phyloP scores from a whole-genome alignment of 2,113 vertebrate species.

The Hepsetus odoe region DNA sequence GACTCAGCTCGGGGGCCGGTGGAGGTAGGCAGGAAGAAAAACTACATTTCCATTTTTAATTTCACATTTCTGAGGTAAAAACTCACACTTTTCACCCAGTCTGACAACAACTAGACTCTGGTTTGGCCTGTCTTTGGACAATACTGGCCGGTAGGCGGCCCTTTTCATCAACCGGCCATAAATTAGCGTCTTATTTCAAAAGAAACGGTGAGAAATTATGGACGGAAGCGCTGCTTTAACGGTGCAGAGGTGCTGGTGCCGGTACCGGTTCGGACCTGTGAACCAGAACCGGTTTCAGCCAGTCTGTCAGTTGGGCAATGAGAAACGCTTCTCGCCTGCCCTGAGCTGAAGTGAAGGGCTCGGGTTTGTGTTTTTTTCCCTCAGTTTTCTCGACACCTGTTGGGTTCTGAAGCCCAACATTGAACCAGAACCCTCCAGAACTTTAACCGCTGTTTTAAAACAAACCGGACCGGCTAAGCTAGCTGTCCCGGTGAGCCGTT shows the following conservation, averaged over 20 bases:
- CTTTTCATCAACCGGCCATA: too few species aligned
- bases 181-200: too few species aligned
- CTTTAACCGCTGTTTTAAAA: neutral
- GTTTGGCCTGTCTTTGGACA: neutral
- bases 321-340: neutral
- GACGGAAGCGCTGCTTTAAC: too few species aligned
- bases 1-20: slow-evolving; percentile 74
- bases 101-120: too few species aligned
- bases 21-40: too few species aligned
- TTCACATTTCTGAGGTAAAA: neutral
- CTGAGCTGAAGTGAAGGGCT: neutral
- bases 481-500: slow-evolving; percentile 51
- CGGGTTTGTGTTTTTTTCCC: neutral
- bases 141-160: neutral
- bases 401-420: neutral
- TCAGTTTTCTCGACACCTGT: neutral
- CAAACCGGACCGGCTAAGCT: slow-evolving; percentile 15
- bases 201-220: too few species aligned
- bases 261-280: too few species aligned
- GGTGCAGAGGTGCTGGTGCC: too few species aligned
- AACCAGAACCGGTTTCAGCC: too few species aligned
- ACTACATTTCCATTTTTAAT: too few species aligned
- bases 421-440: neutral
- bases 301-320: too few species aligned
- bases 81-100: too few species aligned